A percentile compares a stretch with the other conserved stretches of the same genome.
These are phyloP conservation scores for Phaetusa simplex DNA, from an alignment of 2,113 vertebrate species.

Conservation along the genomic window DNA sequence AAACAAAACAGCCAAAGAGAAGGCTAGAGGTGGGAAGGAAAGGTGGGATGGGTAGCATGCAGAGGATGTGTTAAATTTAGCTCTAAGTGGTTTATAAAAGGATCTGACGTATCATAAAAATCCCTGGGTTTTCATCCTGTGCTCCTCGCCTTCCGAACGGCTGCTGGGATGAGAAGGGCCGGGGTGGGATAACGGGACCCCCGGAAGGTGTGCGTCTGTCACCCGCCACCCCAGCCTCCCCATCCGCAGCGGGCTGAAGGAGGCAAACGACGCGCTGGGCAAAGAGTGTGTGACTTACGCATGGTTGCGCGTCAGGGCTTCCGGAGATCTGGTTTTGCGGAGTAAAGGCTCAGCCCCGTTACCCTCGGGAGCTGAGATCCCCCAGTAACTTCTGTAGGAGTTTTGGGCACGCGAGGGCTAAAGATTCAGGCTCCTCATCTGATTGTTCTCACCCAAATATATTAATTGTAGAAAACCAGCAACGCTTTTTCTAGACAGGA, in stretches of 20 bases:
- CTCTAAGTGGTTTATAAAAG: slow-evolving; percentile 60
- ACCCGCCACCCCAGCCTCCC: accelerated
- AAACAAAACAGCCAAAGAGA: slow-evolving; percentile 65
- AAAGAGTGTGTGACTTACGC: neutral
- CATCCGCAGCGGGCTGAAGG: neutral
- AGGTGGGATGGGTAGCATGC: slow-evolving; percentile 54
- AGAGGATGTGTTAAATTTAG: slow-evolving; percentile 70
- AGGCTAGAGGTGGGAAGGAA: slow-evolving; percentile 66
- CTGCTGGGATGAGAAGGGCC: neutral
- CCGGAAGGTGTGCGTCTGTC: neutral
- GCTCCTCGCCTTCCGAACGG: neutral
- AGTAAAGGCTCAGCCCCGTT: neutral
- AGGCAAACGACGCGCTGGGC: neutral
- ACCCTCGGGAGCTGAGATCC: neutral
- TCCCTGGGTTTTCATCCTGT: slow-evolving; percentile 22
- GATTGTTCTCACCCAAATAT: slow-evolving; percentile 1
- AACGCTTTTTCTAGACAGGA: neutral
- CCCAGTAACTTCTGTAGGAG: neutral
- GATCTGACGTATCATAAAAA: slow-evolving; percentile 25
- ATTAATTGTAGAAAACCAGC: slow-evolving; percentile 4
- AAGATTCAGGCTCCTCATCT: neutral
- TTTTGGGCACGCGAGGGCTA: neutral
- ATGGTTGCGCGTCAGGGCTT: neutral
- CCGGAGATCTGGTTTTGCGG: neutral
- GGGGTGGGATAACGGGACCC: neutral